Evolutionary conservation across 2,797 vertebrate species (phyloP).

Genomic region (Esox lucius): DNA sequence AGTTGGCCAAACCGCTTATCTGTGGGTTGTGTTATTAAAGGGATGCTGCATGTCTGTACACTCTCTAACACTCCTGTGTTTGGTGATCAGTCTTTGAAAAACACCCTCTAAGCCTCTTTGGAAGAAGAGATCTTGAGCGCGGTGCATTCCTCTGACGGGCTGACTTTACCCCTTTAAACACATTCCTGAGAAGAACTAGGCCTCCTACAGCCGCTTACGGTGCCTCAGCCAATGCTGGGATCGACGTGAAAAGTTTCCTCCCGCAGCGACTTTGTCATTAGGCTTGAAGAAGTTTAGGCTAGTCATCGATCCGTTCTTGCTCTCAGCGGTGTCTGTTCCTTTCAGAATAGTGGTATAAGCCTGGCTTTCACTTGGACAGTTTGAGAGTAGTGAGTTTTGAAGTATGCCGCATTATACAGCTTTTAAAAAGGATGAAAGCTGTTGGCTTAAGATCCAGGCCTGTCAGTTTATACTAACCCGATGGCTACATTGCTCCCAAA

Average conservation of each 20-base stretch:
- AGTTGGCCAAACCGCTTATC: constrained; percentile 16
- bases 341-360: neutral
- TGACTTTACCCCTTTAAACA: constrained; percentile 17
- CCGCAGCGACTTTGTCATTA: constrained; percentile 22
- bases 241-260: constrained; percentile 37
- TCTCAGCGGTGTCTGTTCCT: neutral
- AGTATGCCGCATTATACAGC: neutral
- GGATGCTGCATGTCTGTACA: constrained; percentile 26
- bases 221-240: constrained; percentile 36
- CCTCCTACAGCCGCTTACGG: neutral
- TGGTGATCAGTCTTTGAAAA: constrained; percentile 32
- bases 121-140: constrained; percentile 16
- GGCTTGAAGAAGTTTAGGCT: constrained; percentile 5
- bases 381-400: neutral
- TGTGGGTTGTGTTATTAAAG: constrained; percentile 41
- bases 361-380: neutral
- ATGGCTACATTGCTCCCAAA: too few relatives aligned
- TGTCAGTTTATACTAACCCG: too few relatives aligned
- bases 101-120: constrained; percentile 20
- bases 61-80: constrained; percentile 26
- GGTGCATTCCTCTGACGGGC: constrained; percentile 25
- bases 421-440: neutral
- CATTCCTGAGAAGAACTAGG: constrained; percentile 38
- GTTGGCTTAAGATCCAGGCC: too few relatives aligned
- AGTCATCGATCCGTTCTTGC: neutral